Conservation (phyloP, 2,113 vertebrate genomes). For the Muscicapa adusta region DNA sequence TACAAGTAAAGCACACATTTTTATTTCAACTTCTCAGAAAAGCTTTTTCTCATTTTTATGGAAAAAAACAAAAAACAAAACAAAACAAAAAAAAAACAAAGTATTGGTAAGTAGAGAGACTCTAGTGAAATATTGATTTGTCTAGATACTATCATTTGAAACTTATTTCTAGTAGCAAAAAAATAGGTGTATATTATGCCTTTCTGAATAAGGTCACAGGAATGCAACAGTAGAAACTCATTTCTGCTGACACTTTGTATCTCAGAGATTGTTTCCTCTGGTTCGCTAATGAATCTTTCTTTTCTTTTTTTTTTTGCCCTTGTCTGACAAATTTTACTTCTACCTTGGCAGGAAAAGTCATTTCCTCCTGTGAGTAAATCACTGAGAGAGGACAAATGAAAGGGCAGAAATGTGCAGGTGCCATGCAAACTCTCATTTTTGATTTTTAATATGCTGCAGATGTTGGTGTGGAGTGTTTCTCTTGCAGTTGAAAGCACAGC, state of each 20-base stretch:
- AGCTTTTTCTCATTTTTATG: background rate
- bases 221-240: background rate
- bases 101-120: background rate
- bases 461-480: background rate
- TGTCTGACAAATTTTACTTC: conserved; percentile 31
- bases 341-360: conserved; percentile 36
- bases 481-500: background rate
- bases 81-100: background rate
- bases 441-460: conserved; percentile 34
- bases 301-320: background rate
- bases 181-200: background rate
- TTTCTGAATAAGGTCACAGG: background rate
- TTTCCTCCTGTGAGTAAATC: conserved; percentile 19
- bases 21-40: background rate
- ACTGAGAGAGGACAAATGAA: conserved; percentile 21
- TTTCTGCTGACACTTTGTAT: conserved; percentile 7
- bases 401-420: conserved; percentile 4
- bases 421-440: background rate
- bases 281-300: background rate
- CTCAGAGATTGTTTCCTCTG: conserved; percentile 20
- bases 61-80: background rate
- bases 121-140: background rate
- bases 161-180: background rate
- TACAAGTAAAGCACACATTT: background rate
- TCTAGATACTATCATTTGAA: background rate